A percentile compares a stretch with the other conserved stretches of the same genome.
phyloP scores from a whole-genome alignment of 2,888 invertebrate genomes.

The Pristionchus arcanus region DNA sequence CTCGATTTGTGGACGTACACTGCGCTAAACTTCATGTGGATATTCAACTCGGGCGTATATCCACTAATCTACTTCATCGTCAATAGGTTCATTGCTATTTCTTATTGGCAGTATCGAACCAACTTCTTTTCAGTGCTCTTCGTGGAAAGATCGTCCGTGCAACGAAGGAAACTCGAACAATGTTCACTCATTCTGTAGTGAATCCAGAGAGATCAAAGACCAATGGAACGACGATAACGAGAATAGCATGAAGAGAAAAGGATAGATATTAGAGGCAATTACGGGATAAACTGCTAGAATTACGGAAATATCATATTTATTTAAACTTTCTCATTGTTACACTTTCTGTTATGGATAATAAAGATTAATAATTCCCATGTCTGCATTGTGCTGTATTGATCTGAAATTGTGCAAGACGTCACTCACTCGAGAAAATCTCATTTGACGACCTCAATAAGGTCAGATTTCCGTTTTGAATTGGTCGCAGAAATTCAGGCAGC shows the following conservation, averaged over 20 bases:
- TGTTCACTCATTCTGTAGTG: conserved; percentile 35
- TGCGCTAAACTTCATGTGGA: conserved; percentile 75
- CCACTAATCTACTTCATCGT: conserved; percentile 72
- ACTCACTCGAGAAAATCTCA: not conserved
- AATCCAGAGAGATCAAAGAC: conserved; percentile 12
- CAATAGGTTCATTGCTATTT: conserved; percentile 58
- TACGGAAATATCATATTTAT: not conserved
- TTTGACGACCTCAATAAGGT: not conserved
- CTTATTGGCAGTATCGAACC: not conserved
- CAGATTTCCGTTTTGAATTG: not conserved
- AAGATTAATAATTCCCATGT: not conserved
- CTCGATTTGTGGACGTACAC: conserved; percentile 66
- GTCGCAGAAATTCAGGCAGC: not conserved
- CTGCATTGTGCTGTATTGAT: not conserved
- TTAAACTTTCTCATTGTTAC: not conserved
- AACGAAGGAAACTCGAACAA: conserved; percentile 29
- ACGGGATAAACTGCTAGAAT: not conserved
- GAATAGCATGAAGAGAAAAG: not conserved
- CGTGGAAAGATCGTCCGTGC: conserved; percentile 25
- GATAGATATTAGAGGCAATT: not conserved
- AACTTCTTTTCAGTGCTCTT: conserved; percentile 22
- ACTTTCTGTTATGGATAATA: not conserved
- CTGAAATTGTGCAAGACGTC: not conserved
- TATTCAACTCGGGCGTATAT: conserved; percentile 72
- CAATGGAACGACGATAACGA: conserved; percentile 2